Conservation (phyloP, 2,888 invertebrate genomes). For the Acanthosepion esculentum region DNA sequence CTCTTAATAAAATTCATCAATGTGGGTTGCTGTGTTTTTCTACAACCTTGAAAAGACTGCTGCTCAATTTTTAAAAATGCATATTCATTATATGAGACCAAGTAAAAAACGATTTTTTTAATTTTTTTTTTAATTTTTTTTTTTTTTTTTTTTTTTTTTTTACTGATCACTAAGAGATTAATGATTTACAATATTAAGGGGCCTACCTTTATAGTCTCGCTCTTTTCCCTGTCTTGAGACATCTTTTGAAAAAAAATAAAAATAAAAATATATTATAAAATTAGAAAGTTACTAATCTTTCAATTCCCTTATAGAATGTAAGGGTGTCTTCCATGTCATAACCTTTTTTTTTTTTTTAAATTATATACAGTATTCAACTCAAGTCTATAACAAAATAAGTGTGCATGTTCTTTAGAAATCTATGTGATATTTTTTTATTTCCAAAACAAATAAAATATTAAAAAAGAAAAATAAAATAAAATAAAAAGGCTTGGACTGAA, state of each 20-base stretch:
- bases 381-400: slow-evolving; percentile 20
- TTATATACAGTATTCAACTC: slow-evolving; percentile 1
- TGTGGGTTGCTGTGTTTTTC: neutral
- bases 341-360: neutral
- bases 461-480: neutral
- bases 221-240: slow-evolving; percentile 47
- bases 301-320: slow-evolving; percentile 39
- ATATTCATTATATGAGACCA: neutral
- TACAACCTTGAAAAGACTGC: slow-evolving; percentile 15
- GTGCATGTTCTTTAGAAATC: slow-evolving; percentile 14
- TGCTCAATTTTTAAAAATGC: neutral
- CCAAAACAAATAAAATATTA: slow-evolving; percentile 17
- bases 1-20: neutral
- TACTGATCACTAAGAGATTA: slow-evolving; percentile 36
- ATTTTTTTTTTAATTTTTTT: neutral
- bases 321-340: slow-evolving; percentile 44
- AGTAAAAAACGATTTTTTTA: neutral
- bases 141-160: neutral
- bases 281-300: slow-evolving; percentile 43
- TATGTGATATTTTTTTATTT: neutral
- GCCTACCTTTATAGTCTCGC: slow-evolving; percentile 46
- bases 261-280: slow-evolving; percentile 45
- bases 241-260: slow-evolving; percentile 47
- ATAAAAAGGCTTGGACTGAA: slow-evolving; percentile 43
- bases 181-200: slow-evolving; percentile 47